Base-by-base conservation (phyloP, 23 tunicate genomes). In the Corella eumyota region DNA sequence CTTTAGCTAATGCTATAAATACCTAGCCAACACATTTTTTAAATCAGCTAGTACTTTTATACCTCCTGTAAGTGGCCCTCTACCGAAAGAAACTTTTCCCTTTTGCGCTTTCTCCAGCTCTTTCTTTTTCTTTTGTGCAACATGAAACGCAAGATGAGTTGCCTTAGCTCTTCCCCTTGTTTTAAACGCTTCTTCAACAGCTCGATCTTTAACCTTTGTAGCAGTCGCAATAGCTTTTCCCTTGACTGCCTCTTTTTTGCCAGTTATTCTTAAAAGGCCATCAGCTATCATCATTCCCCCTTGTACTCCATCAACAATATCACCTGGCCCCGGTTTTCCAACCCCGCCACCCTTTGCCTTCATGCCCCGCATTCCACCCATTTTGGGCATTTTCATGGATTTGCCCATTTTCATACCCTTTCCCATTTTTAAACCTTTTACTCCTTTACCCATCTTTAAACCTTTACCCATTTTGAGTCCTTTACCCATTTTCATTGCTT, bases 211-310 rank as follows among this genome's bases (percentile, higher is more conserved):
- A n/a, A n/a, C n/a, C n/a, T n/a, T n/a, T n/a, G n/a, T n/a, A 2
- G 45, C 68, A 6, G 20, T 51, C 6, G 20, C 27, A n/a, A 51
- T 6, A 30, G 63, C 70, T 56, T 68, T 55, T 11, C 64, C 36
- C 1, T 62, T 32, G 6, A 60, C 67, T 6, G 45, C 53, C 32
- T 77, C 75, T 56, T 85, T 85, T 51, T 85, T 77, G 25, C 85
- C 95, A 13, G 85, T 66, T 3, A 85, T 70, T 13, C 85, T 57
- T 32, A 77, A 38, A 76, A 77, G 21, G 6, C 79, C 95, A 52
- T 85, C 85, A 9, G 75, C 75, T 21, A 85, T 59, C 50, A 71
- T 72, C 64, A 60, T 58, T 33, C 64, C 85, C 7, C 95, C 95
- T n/a, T 50, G 66, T 0, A 54, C 79, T 5, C 80, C 95, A 19